phyloP scores from a whole-genome alignment of 2,113 vertebrate genomes.

The Microtus ochrogaster region DNA sequence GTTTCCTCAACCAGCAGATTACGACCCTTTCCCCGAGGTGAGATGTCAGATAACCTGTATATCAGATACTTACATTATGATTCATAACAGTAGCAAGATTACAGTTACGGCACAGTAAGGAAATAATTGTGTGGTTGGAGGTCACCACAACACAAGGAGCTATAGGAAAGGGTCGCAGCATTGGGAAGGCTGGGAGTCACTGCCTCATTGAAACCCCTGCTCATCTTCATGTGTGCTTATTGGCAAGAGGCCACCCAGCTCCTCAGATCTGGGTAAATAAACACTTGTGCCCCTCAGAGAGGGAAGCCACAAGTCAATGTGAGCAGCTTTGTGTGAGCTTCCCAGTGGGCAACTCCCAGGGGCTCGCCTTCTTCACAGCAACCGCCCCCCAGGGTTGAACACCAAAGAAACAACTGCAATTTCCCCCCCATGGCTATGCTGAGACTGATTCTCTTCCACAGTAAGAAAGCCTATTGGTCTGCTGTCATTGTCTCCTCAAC shows the following conservation, averaged over 20 bases:
- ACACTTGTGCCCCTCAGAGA: too few relatives aligned
- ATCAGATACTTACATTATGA: background rate
- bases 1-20: background rate
- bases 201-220: background rate
- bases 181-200: background rate
- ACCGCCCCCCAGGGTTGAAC: background rate
- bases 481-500: background rate
- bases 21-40: background rate
- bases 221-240: background rate
- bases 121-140: background rate
- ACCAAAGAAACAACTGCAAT: background rate
- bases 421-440: background rate
- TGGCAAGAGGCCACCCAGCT: background rate
- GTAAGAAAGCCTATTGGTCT: background rate
- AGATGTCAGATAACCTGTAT: background rate
- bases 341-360: too few relatives aligned
- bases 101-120: too few relatives aligned
- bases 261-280: background rate
- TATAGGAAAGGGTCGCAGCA: background rate
- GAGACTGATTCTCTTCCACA: background rate
- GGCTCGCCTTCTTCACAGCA: background rate
- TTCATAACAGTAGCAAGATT: background rate
- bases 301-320: conserved; percentile 5
- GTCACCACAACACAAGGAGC: background rate
- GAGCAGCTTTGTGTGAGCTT: background rate